Evolutionary conservation across 2,797 vertebrate genomes (phyloP), one percentile per base, ranked within the genome.

Genomic region (Orientallactaga sibirica): DNA sequence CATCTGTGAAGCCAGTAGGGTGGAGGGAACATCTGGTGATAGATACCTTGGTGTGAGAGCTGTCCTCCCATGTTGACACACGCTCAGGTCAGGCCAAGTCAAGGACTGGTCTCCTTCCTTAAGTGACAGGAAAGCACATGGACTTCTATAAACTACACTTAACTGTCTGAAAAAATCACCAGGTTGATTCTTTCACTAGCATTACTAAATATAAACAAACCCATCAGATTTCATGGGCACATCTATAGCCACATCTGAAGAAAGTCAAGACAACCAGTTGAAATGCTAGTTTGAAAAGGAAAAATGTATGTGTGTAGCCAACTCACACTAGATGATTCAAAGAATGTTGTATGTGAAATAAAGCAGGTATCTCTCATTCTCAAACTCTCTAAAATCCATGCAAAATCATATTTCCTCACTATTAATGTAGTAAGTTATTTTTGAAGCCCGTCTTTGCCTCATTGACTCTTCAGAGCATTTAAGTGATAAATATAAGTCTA

Each of bases 151-250:
- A 85, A 14, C 19, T 24, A 66, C 43, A 20, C 14, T 81, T 25
- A 75, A 8, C 33, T 6, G 10, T 73, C 75, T 58, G 16, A 62
- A 22, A 18, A 88, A 81, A 41, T 37, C n/a, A 37, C n/a, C 52
- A n/a, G 24, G 29, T 43, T 58, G 70, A 81, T 81, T 52, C 16
- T 74, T 27, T 81, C 14, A 86, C 64, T 37, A 62, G 64, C 20
- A 71, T 84, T 91, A 83, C 43, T 52, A 70, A 93, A 76, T 62
- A 70, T 19, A 84, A 74, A 41, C 52, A 84, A 61, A 94, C 18
- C 2, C 71, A 18, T 22, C 90, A 1, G 9, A 29, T 84, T 93
- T 75, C 43, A 41, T 27, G 48, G 66, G 64, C 68, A 74, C 3
- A 33, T 5, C 12, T 12, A 66, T 66, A 7, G n/a, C 4, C 76